Evolutionary conservation across 23 tunicate species (phyloP).

Genomic region (Halocynthia aurantium): DNA sequence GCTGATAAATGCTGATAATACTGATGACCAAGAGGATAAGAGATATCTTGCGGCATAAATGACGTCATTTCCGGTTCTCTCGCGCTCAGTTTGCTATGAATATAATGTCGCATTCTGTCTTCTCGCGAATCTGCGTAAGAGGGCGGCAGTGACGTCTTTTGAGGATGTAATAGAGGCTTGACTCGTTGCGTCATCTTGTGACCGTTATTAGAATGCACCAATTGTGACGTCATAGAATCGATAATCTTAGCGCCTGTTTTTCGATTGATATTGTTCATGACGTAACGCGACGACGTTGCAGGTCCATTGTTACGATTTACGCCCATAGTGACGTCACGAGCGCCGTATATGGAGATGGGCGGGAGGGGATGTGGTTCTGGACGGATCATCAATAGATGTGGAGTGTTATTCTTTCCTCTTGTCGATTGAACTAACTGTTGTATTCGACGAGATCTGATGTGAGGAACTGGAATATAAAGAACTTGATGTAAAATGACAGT

Average conservation of each 20-base stretch:
- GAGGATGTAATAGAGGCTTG: neutral
- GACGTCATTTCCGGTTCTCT: neutral
- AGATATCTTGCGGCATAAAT: slow-evolving; percentile 2
- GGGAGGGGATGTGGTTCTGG: neutral
- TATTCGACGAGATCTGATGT: slow-evolving; percentile 33
- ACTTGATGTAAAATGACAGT: neutral
- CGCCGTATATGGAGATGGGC: neutral
- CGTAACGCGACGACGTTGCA: neutral
- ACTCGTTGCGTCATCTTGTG: neutral
- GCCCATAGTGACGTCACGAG: slow-evolving; percentile 4
- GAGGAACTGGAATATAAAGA: slow-evolving; percentile 50
- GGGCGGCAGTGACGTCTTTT: too few relatives aligned
- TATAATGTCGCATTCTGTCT: neutral
- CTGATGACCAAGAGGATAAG: slow-evolving; percentile 2
- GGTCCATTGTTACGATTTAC: neutral
- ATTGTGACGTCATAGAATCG: slow-evolving; percentile 6
- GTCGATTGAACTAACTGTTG: slow-evolving; percentile 37
- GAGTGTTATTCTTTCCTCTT: slow-evolving; percentile 47
- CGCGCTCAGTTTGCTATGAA: neutral
- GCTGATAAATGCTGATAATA: slow-evolving; percentile 56
- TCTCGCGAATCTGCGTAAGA: too few relatives aligned
- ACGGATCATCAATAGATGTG: slow-evolving; percentile 49
- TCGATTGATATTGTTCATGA: neutral
- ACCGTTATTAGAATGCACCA: neutral
- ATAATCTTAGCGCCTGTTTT: neutral